These are phyloP conservation scores for Bellardia pandia DNA, from an alignment of 2,888 invertebrate species.

Conservation along the genomic window DNA sequence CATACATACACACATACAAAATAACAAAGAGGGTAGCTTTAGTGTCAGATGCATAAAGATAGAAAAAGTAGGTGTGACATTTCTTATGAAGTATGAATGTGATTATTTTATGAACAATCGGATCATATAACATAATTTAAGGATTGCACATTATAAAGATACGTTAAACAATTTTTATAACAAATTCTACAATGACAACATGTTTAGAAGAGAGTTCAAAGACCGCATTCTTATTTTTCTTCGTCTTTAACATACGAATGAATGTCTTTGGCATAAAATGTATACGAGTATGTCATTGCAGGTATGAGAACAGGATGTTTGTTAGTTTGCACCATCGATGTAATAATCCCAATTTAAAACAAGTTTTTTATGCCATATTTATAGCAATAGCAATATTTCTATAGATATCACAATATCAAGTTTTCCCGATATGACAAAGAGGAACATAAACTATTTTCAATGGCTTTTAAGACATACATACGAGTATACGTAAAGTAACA, in stretches of 20 bases:
- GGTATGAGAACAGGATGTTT: slow-evolving; percentile 52
- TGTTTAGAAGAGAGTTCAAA: slow-evolving; percentile 29
- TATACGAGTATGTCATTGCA: slow-evolving; percentile 40
- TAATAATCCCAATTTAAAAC: slow-evolving; percentile 37
- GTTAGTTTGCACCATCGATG: background rate
- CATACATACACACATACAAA: background rate
- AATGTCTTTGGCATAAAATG: slow-evolving; percentile 16
- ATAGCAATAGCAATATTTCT: background rate
- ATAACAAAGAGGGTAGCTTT: background rate
- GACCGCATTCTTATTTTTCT: slow-evolving; percentile 32
- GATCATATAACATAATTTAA: slow-evolving; percentile 55
- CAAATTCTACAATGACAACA: background rate
- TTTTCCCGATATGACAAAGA: slow-evolving; percentile 25
- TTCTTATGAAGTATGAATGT: slow-evolving; percentile 59
- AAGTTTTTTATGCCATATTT: slow-evolving; percentile 37
- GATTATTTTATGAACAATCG: slow-evolving; percentile 45
- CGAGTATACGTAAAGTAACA: background rate
- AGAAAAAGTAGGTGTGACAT: slow-evolving; percentile 71
- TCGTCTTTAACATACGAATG: background rate
- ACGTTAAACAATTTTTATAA: background rate
- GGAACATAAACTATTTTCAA: slow-evolving; percentile 20
- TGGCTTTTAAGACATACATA: background rate
- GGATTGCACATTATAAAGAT: slow-evolving; percentile 17
- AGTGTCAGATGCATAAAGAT: slow-evolving; percentile 13
- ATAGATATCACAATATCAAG: slow-evolving; percentile 29